phyloP scores from a whole-genome alignment of 2,888 invertebrate species.

The Portevinia maculata region DNA sequence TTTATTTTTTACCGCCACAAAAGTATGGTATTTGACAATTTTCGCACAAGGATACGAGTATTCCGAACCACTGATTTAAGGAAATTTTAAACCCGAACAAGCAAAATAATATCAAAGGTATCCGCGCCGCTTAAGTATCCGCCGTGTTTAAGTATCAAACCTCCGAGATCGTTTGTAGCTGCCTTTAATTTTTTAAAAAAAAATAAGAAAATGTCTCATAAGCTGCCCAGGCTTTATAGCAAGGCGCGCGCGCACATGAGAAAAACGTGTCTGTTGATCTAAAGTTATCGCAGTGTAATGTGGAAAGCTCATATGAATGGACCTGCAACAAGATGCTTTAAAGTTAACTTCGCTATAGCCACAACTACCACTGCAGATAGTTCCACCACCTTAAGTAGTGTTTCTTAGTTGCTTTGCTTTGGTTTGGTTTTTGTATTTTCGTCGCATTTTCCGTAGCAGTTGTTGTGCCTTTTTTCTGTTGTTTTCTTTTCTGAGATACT shows the following conservation, averaged over 20 bases:
- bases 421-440: conserved; percentile 37
- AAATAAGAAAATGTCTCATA: conserved; percentile 10
- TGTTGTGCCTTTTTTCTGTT: conserved; percentile 34
- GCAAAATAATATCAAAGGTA: background rate
- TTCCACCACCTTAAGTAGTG: conserved; percentile 69
- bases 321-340: conserved; percentile 80
- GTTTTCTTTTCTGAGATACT: conserved; percentile 54
- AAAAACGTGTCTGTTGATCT: conserved; percentile 79
- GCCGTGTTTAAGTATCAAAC: conserved; percentile 14
- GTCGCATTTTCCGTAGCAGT: conserved; percentile 56
- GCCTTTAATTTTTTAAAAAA: conserved; percentile 26
- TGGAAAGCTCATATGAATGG: conserved; percentile 83
- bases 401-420: conserved; percentile 13
- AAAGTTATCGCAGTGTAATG: conserved; percentile 82
- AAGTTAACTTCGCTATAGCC: conserved; percentile 77
- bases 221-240: conserved; percentile 39
- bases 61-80: background rate
- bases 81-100: background rate
- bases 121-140: conserved; percentile 1
- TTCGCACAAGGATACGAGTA: background rate
- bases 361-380: conserved; percentile 33
- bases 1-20: conserved; percentile 4
- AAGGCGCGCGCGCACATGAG: conserved; percentile 77
- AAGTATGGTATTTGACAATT: background rate
- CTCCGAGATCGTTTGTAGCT: conserved; percentile 33